phyloP scores from a whole-genome alignment of 2,113 vertebrate genomes.

The Acanthisitta chloris region DNA sequence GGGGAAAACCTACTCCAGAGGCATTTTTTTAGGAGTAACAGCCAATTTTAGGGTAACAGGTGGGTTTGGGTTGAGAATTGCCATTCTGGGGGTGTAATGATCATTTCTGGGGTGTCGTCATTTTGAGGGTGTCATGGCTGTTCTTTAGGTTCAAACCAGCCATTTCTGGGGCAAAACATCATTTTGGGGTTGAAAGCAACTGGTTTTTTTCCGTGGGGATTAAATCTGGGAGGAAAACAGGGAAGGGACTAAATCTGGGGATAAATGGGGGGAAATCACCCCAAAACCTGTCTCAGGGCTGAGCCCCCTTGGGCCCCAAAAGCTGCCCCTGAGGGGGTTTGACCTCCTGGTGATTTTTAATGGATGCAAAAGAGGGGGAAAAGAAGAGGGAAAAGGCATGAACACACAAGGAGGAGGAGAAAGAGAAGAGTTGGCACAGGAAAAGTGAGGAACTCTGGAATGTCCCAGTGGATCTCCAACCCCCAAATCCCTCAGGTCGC shows the following conservation, averaged over 20 bases:
- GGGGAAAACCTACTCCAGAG: not conserved
- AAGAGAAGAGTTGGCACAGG: too few relatives aligned
- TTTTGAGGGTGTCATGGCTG: too few relatives aligned
- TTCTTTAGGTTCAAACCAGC: too few relatives aligned
- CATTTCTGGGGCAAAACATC: too few relatives aligned
- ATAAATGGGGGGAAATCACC: too few relatives aligned
- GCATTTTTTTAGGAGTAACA: not conserved
- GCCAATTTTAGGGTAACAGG: not conserved
- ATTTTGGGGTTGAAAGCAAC: too few relatives aligned
- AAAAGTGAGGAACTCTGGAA: not conserved
- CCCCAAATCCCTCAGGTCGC: not conserved
- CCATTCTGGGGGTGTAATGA: not conserved
- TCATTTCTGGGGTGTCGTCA: not conserved
- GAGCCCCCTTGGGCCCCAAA: too few relatives aligned
- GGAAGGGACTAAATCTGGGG: not conserved
- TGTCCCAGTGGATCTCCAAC: not conserved
- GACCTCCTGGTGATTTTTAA: fast-evolving
- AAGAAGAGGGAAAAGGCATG: not conserved
- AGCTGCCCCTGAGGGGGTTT: too few relatives aligned
- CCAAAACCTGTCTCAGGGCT: too few relatives aligned
- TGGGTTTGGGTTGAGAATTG: not conserved
- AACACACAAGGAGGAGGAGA: not conserved
- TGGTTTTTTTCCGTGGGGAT: too few relatives aligned
- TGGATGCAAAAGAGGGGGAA: not conserved
- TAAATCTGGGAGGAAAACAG: too few relatives aligned